Base-by-base conservation (phyloP, 2,113 vertebrate genomes). In the Pseudorectes ferrugineus region DNA sequence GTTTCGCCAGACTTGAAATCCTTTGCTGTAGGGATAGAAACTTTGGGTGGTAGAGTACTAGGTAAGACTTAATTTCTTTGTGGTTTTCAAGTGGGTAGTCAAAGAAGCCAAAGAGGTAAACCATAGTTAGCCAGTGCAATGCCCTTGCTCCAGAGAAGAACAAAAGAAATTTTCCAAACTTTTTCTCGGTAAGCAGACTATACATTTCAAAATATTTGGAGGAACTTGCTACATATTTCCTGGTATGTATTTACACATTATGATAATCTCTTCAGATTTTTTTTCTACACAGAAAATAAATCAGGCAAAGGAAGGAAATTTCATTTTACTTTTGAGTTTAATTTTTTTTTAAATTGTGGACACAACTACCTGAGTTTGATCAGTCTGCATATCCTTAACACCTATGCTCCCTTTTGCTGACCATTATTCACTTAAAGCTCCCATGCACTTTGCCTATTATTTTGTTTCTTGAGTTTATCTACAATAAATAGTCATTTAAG, bases 1-100 rank as follows among this genome's bases (percentile, higher is more conserved):
- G 98, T 99, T 78, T 89, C 96, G 5, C 98, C 98, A 45, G 98
- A 99, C 66, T 95, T 99, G 75, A 99, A 99, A 94, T 98, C 98
- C 9, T 98, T 99, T 71, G 98, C 98, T 2, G 93, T 99, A 52
- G 99, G 99, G 8, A 98, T 99, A 31, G 98, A 99, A 78, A 92
- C 97, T 22, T 96, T 99, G 91, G 97, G 96, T 54, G 97, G 98
- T 16, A 98, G 98, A 95, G 78, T 98, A 73, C 94, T 99, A 35
- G 98, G 98, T 99, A 97, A 97, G 96, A 18, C 5, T 48, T 45
- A 1, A 43, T 83, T 80, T 92, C 43, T 85, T 51, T 55, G n/a
- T 58, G 33, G 24, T 10, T 35, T 93, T 81, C 61, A 45, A 80
- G 52, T 17, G 80, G 35, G 14, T 29, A 21, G 12, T 12, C 20